Evolutionary conservation across 2,888 invertebrate species (phyloP), one percentile per base, ranked within the genome.

Genomic region (Notocelia uddmanniana): DNA sequence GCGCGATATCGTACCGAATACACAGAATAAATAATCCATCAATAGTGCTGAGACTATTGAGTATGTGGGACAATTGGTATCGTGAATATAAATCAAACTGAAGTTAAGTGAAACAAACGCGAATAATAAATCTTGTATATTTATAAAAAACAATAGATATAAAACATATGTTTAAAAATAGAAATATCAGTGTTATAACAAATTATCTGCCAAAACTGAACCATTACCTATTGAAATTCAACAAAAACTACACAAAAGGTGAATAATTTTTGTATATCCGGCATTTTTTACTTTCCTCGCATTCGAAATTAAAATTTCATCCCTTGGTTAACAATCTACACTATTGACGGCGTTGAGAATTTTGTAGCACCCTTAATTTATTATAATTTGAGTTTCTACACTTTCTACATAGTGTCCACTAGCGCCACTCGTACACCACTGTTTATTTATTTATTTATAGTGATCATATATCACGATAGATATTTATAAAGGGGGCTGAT

Each of bases 51-150:
- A 6, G 13, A n/a, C 6, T 45, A n/a, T n/a, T 1, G 1, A 45
- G 45, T 45, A 6, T 45, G n/a, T 45, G 8, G n/a, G 5, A 45
- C n/a, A n/a, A 1, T 45, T 45, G 8, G 45, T n/a, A 45, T 45
- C n/a, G 8, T 45, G 8, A 13, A 45, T n/a, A n/a, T n/a, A 45
- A 45, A 41, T 15, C 15, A 41, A 37, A 41, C 21, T 13, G 21
- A n/a, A n/a, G n/a, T 21, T 15, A 0, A 52, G 10, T 54, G 18
- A 64, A 64, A 64, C 21, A 37, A n/a, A 15, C 11, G 37, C 10
- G n/a, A 34, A 63, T 54, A 64, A 54, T 54, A 64, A 64, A 64
- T 52, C 21, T 37, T 64, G 21, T 37, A 37, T 37, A 37, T 37
- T 21, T 37, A 23, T 54, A 64, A 54, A 64, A 52, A 34, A 50